Evolutionary conservation across 2,888 invertebrate species (phyloP).

Genomic region (Leptopterna dolabrata): DNA sequence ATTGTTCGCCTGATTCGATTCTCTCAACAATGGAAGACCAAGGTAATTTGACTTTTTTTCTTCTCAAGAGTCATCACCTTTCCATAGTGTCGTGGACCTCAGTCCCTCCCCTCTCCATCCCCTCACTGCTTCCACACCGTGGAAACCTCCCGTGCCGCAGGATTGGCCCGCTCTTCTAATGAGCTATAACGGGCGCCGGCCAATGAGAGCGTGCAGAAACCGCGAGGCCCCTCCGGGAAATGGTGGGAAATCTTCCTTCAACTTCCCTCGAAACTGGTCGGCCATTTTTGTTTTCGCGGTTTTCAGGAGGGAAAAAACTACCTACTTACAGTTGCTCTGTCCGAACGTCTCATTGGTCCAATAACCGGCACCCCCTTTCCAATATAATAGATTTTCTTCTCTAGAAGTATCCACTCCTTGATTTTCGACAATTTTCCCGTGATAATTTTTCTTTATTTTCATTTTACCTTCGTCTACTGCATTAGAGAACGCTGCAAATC

Average conservation of each 20-base stretch:
- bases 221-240: conserved; percentile 47
- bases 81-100: background rate
- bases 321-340: background rate
- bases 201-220: conserved; percentile 53
- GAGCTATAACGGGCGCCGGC: conserved; percentile 52
- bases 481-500: too few relatives aligned
- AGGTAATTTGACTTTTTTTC: background rate
- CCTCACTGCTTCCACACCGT: background rate
- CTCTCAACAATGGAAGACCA: background rate
- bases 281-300: conserved; percentile 42
- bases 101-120: background rate
- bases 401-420: too few relatives aligned
- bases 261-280: background rate
- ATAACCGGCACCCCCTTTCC: background rate
- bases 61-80: background rate
- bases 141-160: conserved; percentile 7
- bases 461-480: too few relatives aligned
- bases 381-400: too few relatives aligned
- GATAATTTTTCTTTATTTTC: too few relatives aligned
- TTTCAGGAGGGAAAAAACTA: background rate
- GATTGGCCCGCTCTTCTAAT: conserved; percentile 54
- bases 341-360: background rate
- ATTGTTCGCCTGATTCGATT: background rate
- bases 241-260: conserved; percentile 55
- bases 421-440: too few relatives aligned